Evolutionary conservation across 2,888 invertebrate genomes (phyloP).

Genomic region (Meandrusa payeni): DNA sequence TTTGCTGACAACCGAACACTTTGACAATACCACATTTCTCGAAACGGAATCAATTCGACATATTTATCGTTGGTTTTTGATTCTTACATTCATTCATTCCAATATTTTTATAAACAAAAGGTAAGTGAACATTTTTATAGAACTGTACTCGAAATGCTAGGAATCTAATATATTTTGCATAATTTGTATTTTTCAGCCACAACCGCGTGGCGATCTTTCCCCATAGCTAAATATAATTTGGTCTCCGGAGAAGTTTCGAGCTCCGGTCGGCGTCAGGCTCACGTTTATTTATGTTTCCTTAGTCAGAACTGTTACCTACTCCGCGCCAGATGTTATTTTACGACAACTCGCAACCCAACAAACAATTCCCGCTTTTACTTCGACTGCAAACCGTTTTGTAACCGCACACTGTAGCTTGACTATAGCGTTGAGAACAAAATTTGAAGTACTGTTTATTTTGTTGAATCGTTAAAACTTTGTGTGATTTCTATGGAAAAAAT

Average conservation of each 20-base stretch:
- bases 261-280: constrained; percentile 51
- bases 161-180: background rate
- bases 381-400: constrained; percentile 23
- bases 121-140: background rate
- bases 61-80: background rate
- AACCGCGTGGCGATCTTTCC: constrained; percentile 11
- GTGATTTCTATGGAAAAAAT: too few species aligned
- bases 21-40: constrained; percentile 40
- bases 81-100: background rate
- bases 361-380: constrained; percentile 43
- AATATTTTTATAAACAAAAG: background rate
- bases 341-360: constrained; percentile 64
- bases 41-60: constrained; percentile 15
- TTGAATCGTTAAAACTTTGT: constrained; percentile 7
- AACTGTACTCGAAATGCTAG: background rate
- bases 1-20: constrained; percentile 38
- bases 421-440: constrained; percentile 19
- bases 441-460: constrained; percentile 12
- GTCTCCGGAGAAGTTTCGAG: constrained; percentile 36
- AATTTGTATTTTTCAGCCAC: constrained; percentile 3
- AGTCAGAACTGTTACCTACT: constrained; percentile 71
- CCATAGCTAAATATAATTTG: constrained; percentile 35
- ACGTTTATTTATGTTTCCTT: constrained; percentile 76
- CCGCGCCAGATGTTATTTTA: constrained; percentile 76
- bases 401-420: constrained; percentile 17